A percentile compares a stretch with the other conserved stretches of the same genome.
phyloP scores from a whole-genome alignment of 1,140 invertebrate genomes.

The Amphibalanus amphitrite region DNA sequence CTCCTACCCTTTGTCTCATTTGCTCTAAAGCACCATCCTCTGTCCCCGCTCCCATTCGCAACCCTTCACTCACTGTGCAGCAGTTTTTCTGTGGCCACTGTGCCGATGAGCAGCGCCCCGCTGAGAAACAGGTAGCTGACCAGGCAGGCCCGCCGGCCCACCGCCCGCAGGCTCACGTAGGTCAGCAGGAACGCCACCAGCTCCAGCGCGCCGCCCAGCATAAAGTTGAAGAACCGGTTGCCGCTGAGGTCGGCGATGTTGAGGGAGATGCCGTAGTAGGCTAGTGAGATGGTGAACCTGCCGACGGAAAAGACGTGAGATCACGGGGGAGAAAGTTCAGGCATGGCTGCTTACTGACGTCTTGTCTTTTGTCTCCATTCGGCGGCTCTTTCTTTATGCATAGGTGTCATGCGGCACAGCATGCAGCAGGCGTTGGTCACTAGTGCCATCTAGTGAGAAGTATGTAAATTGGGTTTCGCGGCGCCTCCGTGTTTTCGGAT shows the following conservation, averaged over 20 bases:
- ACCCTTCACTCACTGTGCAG: not conserved
- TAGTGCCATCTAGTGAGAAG: too few relatives aligned
- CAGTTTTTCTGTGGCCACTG: slow-evolving; percentile 18
- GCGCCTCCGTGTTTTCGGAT: too few relatives aligned
- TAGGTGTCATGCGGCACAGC: too few relatives aligned
- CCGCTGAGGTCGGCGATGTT: slow-evolving; percentile 21
- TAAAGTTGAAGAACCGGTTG: slow-evolving; percentile 26
- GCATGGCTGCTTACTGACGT: too few relatives aligned
- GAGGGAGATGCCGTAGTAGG: slow-evolving; percentile 20
- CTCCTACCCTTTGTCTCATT: too few relatives aligned
- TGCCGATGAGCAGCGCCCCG: slow-evolving; percentile 22
- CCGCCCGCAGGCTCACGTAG: slow-evolving; percentile 23
- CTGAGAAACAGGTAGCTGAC: slow-evolving; percentile 12
- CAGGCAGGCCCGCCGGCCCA: slow-evolving; percentile 13
- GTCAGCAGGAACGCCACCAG: slow-evolving; percentile 20
- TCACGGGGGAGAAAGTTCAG: too few relatives aligned
- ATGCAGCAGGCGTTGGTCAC: too few relatives aligned
- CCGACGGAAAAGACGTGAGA: slow-evolving; percentile 11
- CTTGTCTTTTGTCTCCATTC: too few relatives aligned
- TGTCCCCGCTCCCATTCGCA: too few relatives aligned
- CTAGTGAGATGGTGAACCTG: slow-evolving; percentile 25
- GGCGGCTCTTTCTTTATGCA: too few relatives aligned
- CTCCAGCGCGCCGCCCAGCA: slow-evolving; percentile 23
- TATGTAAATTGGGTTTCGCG: too few relatives aligned
- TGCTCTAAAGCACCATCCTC: too few relatives aligned